These are phyloP conservation scores for Strongylocentrotus purpuratus DNA, from an alignment of 35 echinoderm and acorn worm genomes.

Conservation along the genomic window DNA sequence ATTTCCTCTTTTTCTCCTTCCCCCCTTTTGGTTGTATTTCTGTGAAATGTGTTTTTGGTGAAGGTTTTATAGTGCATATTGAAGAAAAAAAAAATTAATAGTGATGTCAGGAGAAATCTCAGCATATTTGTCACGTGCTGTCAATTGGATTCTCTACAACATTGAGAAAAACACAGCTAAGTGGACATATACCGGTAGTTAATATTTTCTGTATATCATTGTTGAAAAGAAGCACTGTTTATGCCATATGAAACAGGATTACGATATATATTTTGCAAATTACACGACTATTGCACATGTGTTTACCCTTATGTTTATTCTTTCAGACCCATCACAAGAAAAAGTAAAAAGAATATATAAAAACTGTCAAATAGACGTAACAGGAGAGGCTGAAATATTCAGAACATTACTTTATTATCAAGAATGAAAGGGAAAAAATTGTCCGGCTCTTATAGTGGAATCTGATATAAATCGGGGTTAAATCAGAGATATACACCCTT, in stretches of 20 bases:
- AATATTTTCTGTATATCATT: too few relatives aligned
- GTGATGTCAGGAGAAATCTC: neutral
- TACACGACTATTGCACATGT: too few relatives aligned
- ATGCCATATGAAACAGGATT: neutral
- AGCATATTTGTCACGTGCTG: neutral
- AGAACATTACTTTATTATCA: neutral
- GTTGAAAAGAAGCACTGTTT: neutral
- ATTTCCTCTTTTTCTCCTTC: neutral
- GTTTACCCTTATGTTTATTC: too few relatives aligned
- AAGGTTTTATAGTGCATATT: slow-evolving; percentile 4
- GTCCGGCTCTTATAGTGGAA: neutral
- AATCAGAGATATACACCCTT: neutral
- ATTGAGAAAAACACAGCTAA: too few relatives aligned
- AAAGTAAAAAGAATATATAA: neutral
- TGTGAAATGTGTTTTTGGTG: neutral
- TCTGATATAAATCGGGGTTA: neutral
- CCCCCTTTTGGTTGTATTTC: neutral
- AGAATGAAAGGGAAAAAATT: neutral
- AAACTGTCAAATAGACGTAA: neutral
- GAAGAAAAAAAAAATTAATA: neutral
- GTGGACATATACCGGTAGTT: too few relatives aligned
- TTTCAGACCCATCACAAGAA: neutral
- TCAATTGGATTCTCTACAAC: neutral
- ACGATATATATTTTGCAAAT: too few relatives aligned
- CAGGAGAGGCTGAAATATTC: slow-evolving; percentile 1